Conservation (phyloP, 2,113 vertebrate genomes). For the Irena cyanogastra region DNA sequence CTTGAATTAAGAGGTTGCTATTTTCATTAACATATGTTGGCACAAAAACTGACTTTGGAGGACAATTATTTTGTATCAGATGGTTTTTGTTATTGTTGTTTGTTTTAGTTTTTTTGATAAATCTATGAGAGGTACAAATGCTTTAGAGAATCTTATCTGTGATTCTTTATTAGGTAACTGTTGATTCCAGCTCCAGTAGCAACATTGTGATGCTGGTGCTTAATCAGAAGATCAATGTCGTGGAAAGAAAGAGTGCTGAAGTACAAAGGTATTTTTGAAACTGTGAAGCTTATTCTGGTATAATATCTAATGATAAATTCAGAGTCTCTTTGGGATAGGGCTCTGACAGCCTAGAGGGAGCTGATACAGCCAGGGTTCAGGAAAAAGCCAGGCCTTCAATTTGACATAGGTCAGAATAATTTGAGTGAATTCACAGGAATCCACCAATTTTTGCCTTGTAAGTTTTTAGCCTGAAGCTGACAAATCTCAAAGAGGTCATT, state of each 20-base stretch:
- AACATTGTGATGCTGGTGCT: constrained; percentile 66
- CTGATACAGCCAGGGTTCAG: neutral
- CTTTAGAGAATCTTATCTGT: neutral
- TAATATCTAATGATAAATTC: neutral
- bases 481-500: neutral
- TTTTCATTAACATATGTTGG: neutral
- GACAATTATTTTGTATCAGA: neutral
- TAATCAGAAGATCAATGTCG: constrained; percentile 62
- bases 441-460: neutral
- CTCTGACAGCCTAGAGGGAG: neutral
- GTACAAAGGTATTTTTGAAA: constrained; percentile 64
- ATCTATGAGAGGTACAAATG: neutral
- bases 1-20: neutral
- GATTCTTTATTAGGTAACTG: constrained; percentile 49
- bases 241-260: constrained; percentile 61
- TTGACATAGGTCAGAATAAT: neutral
- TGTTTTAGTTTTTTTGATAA: neutral
- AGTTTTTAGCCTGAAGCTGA: neutral
- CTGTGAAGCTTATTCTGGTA: neutral
- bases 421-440: neutral
- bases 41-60: neutral
- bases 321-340: neutral
- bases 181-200: constrained; percentile 45
- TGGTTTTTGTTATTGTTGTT: neutral
- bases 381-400: neutral